Conservation (phyloP, 2,113 vertebrate genomes). For the Chaetorhynchus papuensis region DNA sequence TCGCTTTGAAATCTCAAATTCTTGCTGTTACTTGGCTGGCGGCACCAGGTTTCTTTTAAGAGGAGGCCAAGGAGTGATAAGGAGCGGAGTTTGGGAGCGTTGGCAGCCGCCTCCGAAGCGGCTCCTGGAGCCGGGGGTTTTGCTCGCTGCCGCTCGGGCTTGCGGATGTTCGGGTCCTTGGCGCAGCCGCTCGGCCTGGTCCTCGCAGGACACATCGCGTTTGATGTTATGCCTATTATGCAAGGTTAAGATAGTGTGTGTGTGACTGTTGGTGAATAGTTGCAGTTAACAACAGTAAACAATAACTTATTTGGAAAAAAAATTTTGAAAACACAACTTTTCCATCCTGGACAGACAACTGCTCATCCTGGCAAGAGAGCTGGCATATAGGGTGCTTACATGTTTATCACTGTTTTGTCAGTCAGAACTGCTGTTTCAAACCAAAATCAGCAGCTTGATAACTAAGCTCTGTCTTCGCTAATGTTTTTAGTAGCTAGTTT, state of each 20-base stretch:
- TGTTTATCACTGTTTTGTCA: not conserved
- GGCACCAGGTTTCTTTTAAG: not conserved
- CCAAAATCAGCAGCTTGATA: not conserved
- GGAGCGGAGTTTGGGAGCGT: not conserved
- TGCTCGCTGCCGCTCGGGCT: no score
- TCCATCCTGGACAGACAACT: no score
- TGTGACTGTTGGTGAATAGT: accelerated
- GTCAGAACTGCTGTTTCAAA: not conserved
- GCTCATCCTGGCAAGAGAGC: not conserved
- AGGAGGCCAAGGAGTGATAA: accelerated
- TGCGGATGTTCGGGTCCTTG: not conserved
- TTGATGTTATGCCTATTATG: accelerated
- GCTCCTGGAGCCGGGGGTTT: accelerated
- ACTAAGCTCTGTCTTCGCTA: accelerated
- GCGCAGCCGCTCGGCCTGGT: not conserved
- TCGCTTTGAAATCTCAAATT: not conserved
- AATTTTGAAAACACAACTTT: accelerated
- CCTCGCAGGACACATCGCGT: accelerated
- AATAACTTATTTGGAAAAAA: not conserved
- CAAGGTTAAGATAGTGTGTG: not conserved
- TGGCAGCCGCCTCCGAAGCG: not conserved
- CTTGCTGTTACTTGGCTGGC: not conserved
- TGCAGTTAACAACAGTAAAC: not conserved
- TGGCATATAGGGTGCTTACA: not conserved
- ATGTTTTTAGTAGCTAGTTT: not conserved